Evolutionary conservation across 2,113 vertebrate species (phyloP).

Genomic region (Balaenoptera acutorostrata): DNA sequence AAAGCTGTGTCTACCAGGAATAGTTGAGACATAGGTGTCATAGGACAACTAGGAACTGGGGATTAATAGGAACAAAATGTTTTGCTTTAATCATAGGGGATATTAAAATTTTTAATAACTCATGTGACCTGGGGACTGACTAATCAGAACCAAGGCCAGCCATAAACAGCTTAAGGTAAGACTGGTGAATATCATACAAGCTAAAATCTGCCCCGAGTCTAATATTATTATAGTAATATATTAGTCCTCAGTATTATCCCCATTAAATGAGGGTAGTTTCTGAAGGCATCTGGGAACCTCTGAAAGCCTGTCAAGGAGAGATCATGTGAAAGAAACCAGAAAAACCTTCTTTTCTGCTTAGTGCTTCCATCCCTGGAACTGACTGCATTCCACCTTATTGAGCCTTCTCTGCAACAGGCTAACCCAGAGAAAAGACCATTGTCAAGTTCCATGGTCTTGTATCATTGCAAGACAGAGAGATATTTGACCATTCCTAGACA

Average conservation of each 20-base stretch:
- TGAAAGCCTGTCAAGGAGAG: not conserved
- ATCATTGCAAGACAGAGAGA: not conserved
- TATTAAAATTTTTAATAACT: not conserved
- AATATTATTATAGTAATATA: not conserved
- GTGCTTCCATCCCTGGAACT: not conserved
- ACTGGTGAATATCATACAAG: not conserved
- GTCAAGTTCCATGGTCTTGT: not conserved
- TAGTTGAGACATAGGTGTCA: not conserved
- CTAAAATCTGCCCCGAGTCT: not conserved
- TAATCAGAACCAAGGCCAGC: not conserved
- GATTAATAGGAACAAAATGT: not conserved
- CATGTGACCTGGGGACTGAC: not conserved
- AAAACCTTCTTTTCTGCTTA: not conserved
- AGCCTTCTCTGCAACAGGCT: not conserved
- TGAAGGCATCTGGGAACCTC: not conserved
- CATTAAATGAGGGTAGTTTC: not conserved
- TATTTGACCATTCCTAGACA: not conserved
- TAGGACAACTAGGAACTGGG: not conserved
- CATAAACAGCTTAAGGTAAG: not conserved
- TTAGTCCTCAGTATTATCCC: not conserved
- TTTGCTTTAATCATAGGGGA: not conserved
- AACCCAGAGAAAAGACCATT: not conserved
- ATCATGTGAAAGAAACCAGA: not conserved
- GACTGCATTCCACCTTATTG: not conserved
- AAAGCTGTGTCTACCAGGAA: not conserved